phyloP scores from a whole-genome alignment of 2,797 vertebrate genomes.

The Neomorphus geoffroyi region DNA sequence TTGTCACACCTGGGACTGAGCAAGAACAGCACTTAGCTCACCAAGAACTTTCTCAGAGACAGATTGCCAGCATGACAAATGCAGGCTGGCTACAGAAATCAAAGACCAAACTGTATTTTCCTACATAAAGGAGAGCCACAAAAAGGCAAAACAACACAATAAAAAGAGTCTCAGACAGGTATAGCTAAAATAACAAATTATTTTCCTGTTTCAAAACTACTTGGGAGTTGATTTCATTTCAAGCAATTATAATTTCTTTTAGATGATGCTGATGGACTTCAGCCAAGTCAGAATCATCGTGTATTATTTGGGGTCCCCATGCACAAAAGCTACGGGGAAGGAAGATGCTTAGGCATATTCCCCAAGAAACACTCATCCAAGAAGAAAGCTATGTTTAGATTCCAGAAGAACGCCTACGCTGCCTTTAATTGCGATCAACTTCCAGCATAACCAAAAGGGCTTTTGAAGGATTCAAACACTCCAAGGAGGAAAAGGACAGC shows the following conservation, averaged over 20 bases:
- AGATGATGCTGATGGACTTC: background rate
- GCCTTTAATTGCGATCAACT: background rate
- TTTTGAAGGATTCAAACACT: slow-evolving; percentile 19
- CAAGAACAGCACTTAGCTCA: slow-evolving; percentile 14
- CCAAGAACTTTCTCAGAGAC: slow-evolving; percentile 41
- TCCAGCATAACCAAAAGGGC: slow-evolving; percentile 4
- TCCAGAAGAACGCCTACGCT: background rate
- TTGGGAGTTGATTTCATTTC: background rate
- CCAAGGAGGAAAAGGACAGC: background rate
- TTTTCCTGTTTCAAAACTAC: background rate
- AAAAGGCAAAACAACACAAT: background rate
- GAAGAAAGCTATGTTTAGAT: background rate
- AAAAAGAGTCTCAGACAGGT: background rate
- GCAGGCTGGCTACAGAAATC: background rate
- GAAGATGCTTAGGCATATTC: slow-evolving; percentile 18
- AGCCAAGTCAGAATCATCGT: background rate
- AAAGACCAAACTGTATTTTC: slow-evolving; percentile 1
- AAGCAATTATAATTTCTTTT: background rate
- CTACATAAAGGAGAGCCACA: background rate
- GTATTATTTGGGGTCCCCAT: background rate
- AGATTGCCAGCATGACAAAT: slow-evolving; percentile 40
- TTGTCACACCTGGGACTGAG: slow-evolving; percentile 19
- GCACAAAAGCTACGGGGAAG: background rate
- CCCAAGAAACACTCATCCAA: slow-evolving; percentile 7
- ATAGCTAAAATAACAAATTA: background rate